Evolutionary conservation across 2,797 vertebrate species (phyloP).

Genomic region (Peromyscus nudipes): DNA sequence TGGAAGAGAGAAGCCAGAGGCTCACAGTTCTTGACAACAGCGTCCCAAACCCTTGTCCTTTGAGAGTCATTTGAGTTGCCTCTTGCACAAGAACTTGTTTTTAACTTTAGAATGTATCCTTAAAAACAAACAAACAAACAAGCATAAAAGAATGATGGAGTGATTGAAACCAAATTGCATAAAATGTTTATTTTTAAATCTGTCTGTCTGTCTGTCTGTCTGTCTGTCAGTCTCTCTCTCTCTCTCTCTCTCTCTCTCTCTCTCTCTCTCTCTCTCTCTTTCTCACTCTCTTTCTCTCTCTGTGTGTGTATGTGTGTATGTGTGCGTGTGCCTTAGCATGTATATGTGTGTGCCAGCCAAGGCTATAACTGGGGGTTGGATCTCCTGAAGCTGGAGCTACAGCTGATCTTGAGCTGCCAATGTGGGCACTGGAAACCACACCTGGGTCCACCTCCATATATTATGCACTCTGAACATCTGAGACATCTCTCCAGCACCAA

Average conservation of each 20-base stretch:
- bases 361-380: not conserved
- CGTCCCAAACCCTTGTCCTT: not conserved
- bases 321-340: not conserved
- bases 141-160: not conserved
- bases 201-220: not conserved
- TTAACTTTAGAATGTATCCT: slow-evolving; percentile 29
- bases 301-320: not conserved
- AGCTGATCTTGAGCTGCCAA: not conserved
- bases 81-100: not conserved
- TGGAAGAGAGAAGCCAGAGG: not conserved
- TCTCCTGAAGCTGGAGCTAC: not conserved
- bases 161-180: not conserved
- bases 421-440: not conserved
- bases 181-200: not conserved
- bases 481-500: not conserved
- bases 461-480: not conserved
- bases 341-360: no score
- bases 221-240: not conserved
- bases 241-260: not conserved
- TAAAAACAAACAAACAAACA: not conserved
- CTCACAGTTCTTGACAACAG: not conserved
- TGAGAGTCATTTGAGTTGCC: not conserved
- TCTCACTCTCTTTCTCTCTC: not conserved
- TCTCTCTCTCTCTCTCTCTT: not conserved
- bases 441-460: no score